These are phyloP conservation scores for Mobula birostris DNA, from an alignment of 2,113 vertebrate species.

Conservation along the genomic window DNA sequence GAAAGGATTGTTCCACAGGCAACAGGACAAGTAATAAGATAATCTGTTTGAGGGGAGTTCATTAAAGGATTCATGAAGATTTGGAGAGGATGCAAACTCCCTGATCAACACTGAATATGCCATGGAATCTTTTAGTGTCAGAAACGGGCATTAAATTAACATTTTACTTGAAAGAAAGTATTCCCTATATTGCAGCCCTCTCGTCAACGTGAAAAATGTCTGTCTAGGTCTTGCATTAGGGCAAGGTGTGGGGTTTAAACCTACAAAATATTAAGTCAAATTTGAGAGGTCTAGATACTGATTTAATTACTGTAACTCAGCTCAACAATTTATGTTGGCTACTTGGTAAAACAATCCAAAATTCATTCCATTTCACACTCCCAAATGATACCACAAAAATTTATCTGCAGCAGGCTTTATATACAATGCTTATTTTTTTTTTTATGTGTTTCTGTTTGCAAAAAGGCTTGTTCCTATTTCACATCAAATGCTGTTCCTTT, in stretches of 20 bases:
- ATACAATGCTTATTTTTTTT: background rate
- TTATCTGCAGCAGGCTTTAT: background rate
- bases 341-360: background rate
- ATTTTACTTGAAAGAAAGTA: background rate
- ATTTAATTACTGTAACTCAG: background rate
- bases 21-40: background rate
- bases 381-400: background rate
- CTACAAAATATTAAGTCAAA: background rate
- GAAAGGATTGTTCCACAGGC: background rate
- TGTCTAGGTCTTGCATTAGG: background rate
- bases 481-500: slow-evolving; percentile 59
- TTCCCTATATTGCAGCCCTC: background rate
- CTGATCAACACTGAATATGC: background rate
- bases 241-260: background rate
- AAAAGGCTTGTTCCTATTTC: slow-evolving; percentile 60
- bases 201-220: background rate
- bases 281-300: background rate
- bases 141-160: background rate
- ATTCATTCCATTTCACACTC: background rate
- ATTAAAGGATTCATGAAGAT: background rate
- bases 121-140: background rate
- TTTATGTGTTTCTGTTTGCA: slow-evolving; percentile 35
- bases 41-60: background rate
- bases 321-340: background rate
- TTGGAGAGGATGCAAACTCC: background rate